Evolutionary conservation across 2,797 vertebrate genomes (phyloP), one percentile per base, ranked within the genome.

Genomic region (Momotus momota): DNA sequence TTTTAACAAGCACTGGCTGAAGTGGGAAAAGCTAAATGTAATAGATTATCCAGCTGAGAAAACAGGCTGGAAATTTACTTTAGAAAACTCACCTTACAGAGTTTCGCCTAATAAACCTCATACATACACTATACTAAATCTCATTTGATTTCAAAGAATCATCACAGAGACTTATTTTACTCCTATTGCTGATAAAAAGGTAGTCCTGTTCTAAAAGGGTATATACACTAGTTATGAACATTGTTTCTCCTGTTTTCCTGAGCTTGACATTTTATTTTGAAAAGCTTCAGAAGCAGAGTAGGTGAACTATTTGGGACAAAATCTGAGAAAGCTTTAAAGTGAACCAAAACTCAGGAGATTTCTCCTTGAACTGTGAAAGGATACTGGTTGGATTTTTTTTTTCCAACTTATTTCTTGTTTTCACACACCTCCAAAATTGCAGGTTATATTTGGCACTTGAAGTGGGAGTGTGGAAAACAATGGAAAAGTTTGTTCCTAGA

Each of bases 31-130:
- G 79, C 85, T 95, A 90, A 94, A 90, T 72, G 57, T 93, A 97
- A 97, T 94, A 97, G 96, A 96, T 94, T 97, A 97, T 92, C 93
- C 98, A 98, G 97, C 97, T 98, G 97, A 97, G 97, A 97, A 98
- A 98, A 98, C 96, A 98, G 92, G 82, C 89, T 97, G 79, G 88
- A 97, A 97, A 98, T 97, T 96, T 98, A 89, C 85, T 97, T 97
- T 89, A 96, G 96, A 97, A 96, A 97, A 97, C 71, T 97, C 97
- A 98, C 88, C 96, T 98, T 98, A 97, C 81, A 97, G 96, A 96
- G 92, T 98, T 98, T 98, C 46, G 41, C 92, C 85, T 97, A 97
- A 97, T 97, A 98, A 98, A 98, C 96, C 66, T 48, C 87, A 88
- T 83, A 66, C 58, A 91, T 78, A 46, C 75, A 75, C 71, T 77